Evolutionary conservation across 1,140 invertebrate genomes (phyloP).

Genomic region (Leptestheria dahalacensis): DNA sequence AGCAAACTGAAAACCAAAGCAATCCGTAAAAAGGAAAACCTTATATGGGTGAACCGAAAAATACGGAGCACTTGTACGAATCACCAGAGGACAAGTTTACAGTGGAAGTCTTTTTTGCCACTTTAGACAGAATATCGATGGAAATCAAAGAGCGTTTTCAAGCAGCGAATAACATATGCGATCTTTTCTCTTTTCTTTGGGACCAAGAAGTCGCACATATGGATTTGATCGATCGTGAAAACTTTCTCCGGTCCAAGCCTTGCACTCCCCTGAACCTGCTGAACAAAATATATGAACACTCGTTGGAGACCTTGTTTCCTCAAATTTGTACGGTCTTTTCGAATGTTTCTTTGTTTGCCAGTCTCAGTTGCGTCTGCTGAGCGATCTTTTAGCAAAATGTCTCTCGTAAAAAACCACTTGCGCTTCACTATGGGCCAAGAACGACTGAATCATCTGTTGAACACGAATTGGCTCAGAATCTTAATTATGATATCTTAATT

Average conservation of each 20-base stretch:
- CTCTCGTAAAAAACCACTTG: conserved; percentile 5
- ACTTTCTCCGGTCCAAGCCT: background rate
- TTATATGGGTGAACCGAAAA: background rate
- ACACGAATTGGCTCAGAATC: background rate
- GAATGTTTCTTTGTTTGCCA: background rate
- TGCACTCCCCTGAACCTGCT: background rate
- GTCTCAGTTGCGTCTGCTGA: background rate
- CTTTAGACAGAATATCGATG: conserved; percentile 4
- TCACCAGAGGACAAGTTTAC: background rate
- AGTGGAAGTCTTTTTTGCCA: conserved; percentile 1
- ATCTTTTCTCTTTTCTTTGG: background rate
- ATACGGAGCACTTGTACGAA: background rate
- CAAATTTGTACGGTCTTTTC: background rate
- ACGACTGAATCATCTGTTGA: background rate
- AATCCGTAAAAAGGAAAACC: background rate
- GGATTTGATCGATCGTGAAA: background rate
- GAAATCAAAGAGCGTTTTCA: conserved; percentile 2
- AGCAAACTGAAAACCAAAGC: conserved; percentile 5
- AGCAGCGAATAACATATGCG: conserved; percentile 5
- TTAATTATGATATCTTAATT: background rate
- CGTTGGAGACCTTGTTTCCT: background rate
- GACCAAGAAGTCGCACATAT: background rate
- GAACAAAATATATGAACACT: background rate
- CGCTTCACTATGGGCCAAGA: background rate
- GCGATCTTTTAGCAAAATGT: conserved; percentile 1